Percentiles rank a stretch among this genome's conserved stretches.
Conservation (phyloP, 2,797 vertebrate genomes). For the Anniella stebbinsi region DNA sequence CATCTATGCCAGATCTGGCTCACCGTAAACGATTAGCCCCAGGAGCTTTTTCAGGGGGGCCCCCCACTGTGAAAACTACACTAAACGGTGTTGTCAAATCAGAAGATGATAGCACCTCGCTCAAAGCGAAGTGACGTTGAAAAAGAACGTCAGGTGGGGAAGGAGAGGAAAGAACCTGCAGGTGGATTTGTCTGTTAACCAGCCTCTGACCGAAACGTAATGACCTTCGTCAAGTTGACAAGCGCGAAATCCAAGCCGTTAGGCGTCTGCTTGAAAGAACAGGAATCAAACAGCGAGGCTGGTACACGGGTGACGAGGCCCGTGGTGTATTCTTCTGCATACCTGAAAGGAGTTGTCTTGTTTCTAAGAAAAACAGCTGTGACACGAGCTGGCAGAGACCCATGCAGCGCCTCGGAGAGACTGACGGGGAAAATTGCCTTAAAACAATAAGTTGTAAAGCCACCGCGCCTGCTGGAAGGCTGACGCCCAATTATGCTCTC, state of each 20-base stretch:
- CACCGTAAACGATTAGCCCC: not conserved
- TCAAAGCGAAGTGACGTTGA: conserved; percentile 15
- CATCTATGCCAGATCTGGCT: not conserved
- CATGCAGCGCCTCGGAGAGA: accelerated
- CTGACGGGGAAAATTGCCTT: not conserved
- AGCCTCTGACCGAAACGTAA: conserved; percentile 14
- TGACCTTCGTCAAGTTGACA: conserved; percentile 19
- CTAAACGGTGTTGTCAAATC: conserved; percentile 34
- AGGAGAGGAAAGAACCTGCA: not conserved
- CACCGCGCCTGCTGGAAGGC: not conserved
- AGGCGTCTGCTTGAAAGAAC: not conserved
- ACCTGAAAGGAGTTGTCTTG: conserved; percentile 18
- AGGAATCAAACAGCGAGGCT: not conserved
- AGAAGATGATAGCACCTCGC: conserved; percentile 10
- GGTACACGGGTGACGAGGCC: not conserved
- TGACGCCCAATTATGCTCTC: not conserved
- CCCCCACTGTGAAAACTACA: conserved; percentile 1
- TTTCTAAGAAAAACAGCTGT: not conserved
- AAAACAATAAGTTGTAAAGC: not conserved
- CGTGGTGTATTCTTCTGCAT: not conserved
- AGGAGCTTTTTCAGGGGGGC: not conserved
- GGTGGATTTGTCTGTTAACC: conserved; percentile 44
- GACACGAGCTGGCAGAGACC: not conserved
- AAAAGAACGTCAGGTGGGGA: not conserved
- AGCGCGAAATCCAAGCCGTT: not conserved